Percentiles rank a stretch among this genome's conserved stretches.
These are phyloP conservation scores for Megaceryle alcyon DNA, from an alignment of 2,797 vertebrate species.

Conservation along the genomic window DNA sequence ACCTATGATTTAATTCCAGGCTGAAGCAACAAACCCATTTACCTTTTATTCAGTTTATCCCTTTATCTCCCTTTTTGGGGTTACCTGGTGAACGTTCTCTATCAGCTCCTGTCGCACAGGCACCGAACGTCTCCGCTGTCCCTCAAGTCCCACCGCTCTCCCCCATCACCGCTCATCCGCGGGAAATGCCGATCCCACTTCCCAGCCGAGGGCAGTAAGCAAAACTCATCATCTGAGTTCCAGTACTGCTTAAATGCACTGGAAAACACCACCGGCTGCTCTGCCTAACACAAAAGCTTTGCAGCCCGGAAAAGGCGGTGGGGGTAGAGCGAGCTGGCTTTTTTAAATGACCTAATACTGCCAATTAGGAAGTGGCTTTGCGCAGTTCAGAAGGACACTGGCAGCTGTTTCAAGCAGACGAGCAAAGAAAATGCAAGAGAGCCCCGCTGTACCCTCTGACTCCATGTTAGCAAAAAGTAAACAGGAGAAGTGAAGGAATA, in stretches of 20 bases:
- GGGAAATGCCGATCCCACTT: neutral
- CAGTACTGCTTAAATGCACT: neutral
- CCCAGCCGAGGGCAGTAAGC: neutral
- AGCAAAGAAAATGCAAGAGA: neutral
- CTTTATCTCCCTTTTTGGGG: neutral
- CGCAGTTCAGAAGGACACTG: slow-evolving; percentile 9
- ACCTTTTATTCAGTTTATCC: neutral
- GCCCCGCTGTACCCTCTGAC: neutral
- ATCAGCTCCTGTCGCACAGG: neutral
- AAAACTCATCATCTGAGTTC: neutral
- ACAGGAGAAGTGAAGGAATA: neutral
- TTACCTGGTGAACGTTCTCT: slow-evolving; percentile 50
- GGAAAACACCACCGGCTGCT: slow-evolving; percentile 18
- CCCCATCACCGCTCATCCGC: neutral
- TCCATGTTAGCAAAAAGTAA: neutral
- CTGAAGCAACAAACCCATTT: neutral
- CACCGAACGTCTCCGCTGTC: slow-evolving; percentile 10
- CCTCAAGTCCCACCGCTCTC: neutral
- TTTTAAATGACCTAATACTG: slow-evolving; percentile 64
- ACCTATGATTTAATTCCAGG: slow-evolving; percentile 25
- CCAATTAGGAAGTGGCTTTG: slow-evolving; percentile 47
- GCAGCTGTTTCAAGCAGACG: slow-evolving; percentile 5
- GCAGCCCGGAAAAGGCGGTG: slow-evolving; percentile 37
- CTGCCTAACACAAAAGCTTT: neutral
- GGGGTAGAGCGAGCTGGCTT: neutral